phyloP scores from a whole-genome alignment of 92 coral and sea anemone species.

The Zoanthus gigantus region DNA sequence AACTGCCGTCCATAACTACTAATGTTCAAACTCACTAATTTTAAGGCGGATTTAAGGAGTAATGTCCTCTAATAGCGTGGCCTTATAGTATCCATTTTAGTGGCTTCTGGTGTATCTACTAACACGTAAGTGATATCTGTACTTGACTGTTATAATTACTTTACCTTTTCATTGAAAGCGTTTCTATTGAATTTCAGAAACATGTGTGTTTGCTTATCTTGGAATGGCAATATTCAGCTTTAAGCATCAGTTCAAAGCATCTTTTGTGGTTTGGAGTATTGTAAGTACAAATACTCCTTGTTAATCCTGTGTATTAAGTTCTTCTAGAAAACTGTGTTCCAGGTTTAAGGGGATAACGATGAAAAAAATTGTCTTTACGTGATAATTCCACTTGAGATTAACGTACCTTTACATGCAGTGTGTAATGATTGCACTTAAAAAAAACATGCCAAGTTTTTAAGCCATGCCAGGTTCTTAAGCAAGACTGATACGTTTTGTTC shows the following conservation, averaged over 20 bases:
- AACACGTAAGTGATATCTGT: no score
- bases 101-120: no score
- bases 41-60: no score
- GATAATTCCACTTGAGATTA: not conserved
- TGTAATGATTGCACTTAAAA: not conserved
- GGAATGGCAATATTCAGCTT: slow-evolving; percentile 99
- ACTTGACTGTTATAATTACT: no score
- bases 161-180: no score
- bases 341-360: no score
- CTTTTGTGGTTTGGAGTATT: slow-evolving; percentile 97
- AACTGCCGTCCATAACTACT: no score
- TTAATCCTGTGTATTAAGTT: no score
- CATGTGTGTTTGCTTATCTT: slow-evolving; percentile 98
- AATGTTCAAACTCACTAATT: no score
- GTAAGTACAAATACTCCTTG: slow-evolving; percentile 60
- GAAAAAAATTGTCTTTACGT: no score
- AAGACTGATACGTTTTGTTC: not conserved
- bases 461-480: not conserved
- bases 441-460: not conserved
- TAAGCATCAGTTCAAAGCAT: slow-evolving; percentile 88
- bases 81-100: no score
- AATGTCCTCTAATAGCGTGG: no score
- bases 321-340: not conserved
- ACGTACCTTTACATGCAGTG: not conserved
- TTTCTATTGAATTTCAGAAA: slow-evolving; percentile 72